Base-by-base conservation (phyloP, 2,113 vertebrate genomes). In the Lutjanus erythropterus region DNA sequence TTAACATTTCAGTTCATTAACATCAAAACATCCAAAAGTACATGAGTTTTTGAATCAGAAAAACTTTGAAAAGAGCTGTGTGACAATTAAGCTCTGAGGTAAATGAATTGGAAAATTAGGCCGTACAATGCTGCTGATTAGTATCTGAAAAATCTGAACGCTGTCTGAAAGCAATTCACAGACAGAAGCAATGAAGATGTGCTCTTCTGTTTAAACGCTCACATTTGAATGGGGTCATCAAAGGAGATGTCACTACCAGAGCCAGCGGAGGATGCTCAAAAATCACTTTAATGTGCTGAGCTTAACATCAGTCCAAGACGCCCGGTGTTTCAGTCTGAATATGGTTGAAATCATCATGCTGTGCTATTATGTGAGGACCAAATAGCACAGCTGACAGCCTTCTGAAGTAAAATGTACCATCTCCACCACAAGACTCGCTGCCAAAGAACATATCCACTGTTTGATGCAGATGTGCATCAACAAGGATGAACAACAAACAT, bases 311-410 rank as follows among this genome's bases (percentile, higher is more conserved):
- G 41, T 62, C 44, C 37, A 52, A 67, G 56, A 74, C 56, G 37
- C 60, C 68, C 18, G 16, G 23, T 31, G 66, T 52, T 72, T 65
- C n/a, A 58, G 52, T 42, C 21, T 75, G 84, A 88, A 83, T 69
- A 71, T 29, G 35, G 41, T 47, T 68, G 39, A 72, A 75, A 85
- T 77, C 27, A 12, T 62, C 80, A 65, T 6, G 5, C 76, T 65
- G 74, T 18, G 79, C 66, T 84, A 27, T 71, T 80, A 39, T 71
- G 50, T 21, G 18, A 44, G 18, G n/a, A 71, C 33, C 27, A 44
- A 77, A 77, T 31, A 56, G 59, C 46, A 60, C 49, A 82, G 84
- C 75, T 78, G 73, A 86, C 58, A 55, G 66, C 61, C 50, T 72
- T 67, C 44, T 50, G 5, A 37, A 42, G 33, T 18, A 29, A 71